phyloP scores from a whole-genome alignment of 2,888 invertebrate species.

The Blastobasis lacticolella region DNA sequence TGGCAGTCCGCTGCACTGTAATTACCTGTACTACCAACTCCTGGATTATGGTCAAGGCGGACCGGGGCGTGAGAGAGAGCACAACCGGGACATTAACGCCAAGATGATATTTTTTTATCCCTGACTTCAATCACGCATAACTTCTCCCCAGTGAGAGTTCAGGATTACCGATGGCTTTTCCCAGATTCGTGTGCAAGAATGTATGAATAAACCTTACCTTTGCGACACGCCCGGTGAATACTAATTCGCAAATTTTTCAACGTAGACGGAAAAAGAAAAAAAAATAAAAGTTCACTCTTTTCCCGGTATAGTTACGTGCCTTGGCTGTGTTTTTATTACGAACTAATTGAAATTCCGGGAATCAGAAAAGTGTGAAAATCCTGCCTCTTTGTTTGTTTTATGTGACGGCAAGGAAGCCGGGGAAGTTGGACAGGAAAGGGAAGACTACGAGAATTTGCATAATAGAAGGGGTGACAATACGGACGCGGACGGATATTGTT shows the following conservation, averaged over 20 bases:
- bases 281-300: constrained; percentile 28
- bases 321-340: constrained; percentile 31
- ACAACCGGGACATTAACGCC: no score
- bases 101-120: no score
- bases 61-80: no score
- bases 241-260: constrained; percentile 25
- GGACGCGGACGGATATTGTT: no score
- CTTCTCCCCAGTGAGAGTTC: neutral
- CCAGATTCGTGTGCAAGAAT: constrained; percentile 22
- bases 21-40: no score
- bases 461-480: no score
- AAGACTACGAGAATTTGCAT: no score
- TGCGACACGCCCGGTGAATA: constrained; percentile 29
- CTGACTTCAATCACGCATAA: no score
- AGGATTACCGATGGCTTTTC: neutral
- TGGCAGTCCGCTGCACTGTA: no score
- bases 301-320: constrained; percentile 17
- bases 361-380: constrained; percentile 23
- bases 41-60: no score
- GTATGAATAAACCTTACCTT: constrained; percentile 27
- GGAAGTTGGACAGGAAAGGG: no score
- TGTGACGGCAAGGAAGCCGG: neutral
- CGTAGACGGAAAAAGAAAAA: constrained; percentile 17
- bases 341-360: constrained; percentile 32
- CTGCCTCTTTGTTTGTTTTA: constrained; percentile 12